Evolutionary conservation across 2,113 vertebrate species (phyloP).

Genomic region (Antennarius striatus): DNA sequence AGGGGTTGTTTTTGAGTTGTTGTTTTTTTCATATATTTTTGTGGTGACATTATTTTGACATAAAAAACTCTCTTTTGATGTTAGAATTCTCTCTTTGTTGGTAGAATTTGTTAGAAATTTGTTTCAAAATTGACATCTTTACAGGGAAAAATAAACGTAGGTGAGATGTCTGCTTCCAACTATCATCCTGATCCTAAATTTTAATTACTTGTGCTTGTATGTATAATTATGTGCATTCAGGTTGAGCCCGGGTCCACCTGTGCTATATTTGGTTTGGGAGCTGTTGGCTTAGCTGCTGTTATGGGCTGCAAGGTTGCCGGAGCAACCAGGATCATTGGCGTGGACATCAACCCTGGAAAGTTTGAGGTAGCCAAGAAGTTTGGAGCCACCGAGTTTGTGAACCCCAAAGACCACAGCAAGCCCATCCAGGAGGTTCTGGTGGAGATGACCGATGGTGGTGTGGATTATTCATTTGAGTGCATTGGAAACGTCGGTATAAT

Average conservation of each 20-base stretch:
- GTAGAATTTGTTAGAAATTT: too few relatives aligned
- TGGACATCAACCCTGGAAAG: slow-evolving; percentile 87
- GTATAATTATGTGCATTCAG: slow-evolving; percentile 56
- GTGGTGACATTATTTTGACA: not conserved
- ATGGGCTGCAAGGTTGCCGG: slow-evolving; percentile 90
- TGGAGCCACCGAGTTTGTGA: slow-evolving; percentile 88
- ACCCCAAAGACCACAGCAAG: slow-evolving; percentile 85
- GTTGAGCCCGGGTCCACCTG: slow-evolving; percentile 92
- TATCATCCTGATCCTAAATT: too few relatives aligned
- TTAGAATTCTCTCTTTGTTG: too few relatives aligned
- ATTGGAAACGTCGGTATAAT: slow-evolving; percentile 84
- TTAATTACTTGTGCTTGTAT: not conserved
- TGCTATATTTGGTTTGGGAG: slow-evolving; percentile 88
- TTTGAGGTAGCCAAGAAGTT: slow-evolving; percentile 87
- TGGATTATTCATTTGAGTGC: slow-evolving; percentile 93
- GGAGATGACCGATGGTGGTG: slow-evolving; percentile 87
- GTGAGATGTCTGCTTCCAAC: too few relatives aligned
- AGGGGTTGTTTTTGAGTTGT: not conserved
- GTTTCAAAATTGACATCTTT: too few relatives aligned
- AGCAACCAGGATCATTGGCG: slow-evolving; percentile 88
- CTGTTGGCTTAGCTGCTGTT: slow-evolving; percentile 86
- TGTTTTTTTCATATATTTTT: not conserved
- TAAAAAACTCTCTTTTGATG: not conserved
- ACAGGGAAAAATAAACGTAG: too few relatives aligned
- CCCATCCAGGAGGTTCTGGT: slow-evolving; percentile 87